Conservation (phyloP, 1,140 invertebrate genomes). For the Nasonia giraulti region DNA sequence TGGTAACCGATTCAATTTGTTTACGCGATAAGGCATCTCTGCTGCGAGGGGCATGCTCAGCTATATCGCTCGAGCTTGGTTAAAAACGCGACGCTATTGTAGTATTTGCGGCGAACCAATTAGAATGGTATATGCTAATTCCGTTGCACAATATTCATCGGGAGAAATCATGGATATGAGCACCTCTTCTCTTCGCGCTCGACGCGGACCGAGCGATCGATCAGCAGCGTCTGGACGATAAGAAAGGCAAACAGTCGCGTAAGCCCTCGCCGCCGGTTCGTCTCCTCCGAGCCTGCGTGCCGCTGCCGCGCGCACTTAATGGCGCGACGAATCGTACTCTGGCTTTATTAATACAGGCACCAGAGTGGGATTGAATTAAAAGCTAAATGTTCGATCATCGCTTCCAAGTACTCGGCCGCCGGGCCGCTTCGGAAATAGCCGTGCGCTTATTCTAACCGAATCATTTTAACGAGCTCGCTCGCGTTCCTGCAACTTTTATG, state of each 20-base stretch:
- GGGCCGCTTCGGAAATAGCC: neutral
- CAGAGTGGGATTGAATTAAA: neutral
- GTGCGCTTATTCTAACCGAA: too few species aligned
- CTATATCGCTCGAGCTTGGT: too few species aligned
- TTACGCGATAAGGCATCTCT: neutral
- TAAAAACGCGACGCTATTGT: neutral
- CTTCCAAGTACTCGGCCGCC: neutral
- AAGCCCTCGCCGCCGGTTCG: neutral
- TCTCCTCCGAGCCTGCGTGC: neutral
- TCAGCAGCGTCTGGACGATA: slow-evolving; percentile 2
- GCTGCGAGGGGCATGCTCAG: too few species aligned
- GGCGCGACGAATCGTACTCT: neutral
- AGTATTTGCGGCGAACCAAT: too few species aligned
- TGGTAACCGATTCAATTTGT: neutral
- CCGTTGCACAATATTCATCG: too few species aligned
- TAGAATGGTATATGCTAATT: neutral
- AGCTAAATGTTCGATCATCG: neutral
- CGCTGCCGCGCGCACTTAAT: neutral
- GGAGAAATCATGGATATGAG: neutral
- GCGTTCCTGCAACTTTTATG: neutral
- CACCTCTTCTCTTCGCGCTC: too few species aligned
- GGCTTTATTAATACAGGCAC: neutral
- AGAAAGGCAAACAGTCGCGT: slow-evolving; percentile 15
- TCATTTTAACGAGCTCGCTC: too few species aligned
- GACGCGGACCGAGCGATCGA: too few species aligned